Evolutionary conservation across 2,113 vertebrate species (phyloP).

Genomic region (Ictidomys tridecemlineatus): DNA sequence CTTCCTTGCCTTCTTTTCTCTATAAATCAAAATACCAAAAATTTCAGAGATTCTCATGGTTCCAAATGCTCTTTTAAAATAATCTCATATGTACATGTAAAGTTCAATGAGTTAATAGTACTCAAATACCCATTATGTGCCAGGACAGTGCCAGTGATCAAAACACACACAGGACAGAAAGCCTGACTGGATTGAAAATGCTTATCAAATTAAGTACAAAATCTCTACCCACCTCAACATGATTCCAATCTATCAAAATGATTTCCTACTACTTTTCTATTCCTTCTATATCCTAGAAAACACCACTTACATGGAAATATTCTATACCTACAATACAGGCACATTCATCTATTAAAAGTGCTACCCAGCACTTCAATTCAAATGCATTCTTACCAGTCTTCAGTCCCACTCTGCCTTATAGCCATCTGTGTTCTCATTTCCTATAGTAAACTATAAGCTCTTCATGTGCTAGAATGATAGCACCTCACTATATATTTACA

Average conservation of each 20-base stretch:
- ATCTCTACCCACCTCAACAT: background rate
- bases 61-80: conserved; percentile 3
- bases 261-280: background rate
- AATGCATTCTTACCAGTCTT: background rate
- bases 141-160: background rate
- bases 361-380: background rate
- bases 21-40: background rate
- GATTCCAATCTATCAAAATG: background rate
- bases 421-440: background rate
- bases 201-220: conserved; percentile 10
- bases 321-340: background rate
- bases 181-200: background rate
- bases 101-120: background rate
- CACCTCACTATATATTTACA: background rate
- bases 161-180: background rate
- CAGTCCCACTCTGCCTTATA: background rate
- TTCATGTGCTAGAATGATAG: background rate
- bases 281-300: background rate
- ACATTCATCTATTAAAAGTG: background rate
- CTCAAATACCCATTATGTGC: background rate
- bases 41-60: background rate
- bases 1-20: background rate
- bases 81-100: background rate
- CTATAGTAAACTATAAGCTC: background rate
- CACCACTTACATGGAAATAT: background rate